Base-by-base conservation (phyloP, 2,113 vertebrate genomes). In the Xiphophorus hellerii region DNA sequence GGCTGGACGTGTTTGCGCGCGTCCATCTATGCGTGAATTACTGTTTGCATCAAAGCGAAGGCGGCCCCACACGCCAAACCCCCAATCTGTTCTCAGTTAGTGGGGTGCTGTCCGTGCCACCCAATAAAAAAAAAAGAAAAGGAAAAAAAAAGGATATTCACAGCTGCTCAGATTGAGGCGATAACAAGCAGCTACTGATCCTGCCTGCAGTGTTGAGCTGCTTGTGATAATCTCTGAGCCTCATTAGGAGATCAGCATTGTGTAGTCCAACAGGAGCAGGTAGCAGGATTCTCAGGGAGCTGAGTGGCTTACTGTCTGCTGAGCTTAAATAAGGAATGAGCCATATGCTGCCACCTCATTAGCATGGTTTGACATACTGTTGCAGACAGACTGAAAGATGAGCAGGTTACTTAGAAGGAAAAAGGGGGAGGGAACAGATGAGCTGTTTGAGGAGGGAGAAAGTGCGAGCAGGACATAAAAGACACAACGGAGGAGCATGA, bases 241-340 rank as follows among this genome's bases (percentile, higher is more conserved):
- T 92, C 89, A 90, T 91, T 92, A 92, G 80, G 81, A 86, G 89
- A 90, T 90, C 82, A 84, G 76, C 8, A 25, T 14, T 66, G 75
- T 74, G 87, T 44, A 76, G 81, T 85, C 69, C 77, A 81, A 51
- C 82, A 37, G 61, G 72, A 78, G 70, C 84, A 84, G 88, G 87
- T 77, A 84, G 77, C 27, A 78, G 76, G 79, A 82, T 27, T 76
- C 81, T 63, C 1, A 54, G 80, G 27, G 70, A 84, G 76, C 65
- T 62, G 73, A 81, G 78, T 88, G 76, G 85, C 80, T 92, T 80
- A 78, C 70, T 80, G 84, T 77, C 81, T 87, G 79, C 77, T 66
- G 73, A 73, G 81, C 80, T 91, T 91, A 91, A 93, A 93, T 93
- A 92, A 90, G 76, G 84, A 87, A 90, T 88, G 85, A 92, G 88